phyloP scores from a whole-genome alignment of 2,888 invertebrate species.

The Pyrrhia umbra region DNA sequence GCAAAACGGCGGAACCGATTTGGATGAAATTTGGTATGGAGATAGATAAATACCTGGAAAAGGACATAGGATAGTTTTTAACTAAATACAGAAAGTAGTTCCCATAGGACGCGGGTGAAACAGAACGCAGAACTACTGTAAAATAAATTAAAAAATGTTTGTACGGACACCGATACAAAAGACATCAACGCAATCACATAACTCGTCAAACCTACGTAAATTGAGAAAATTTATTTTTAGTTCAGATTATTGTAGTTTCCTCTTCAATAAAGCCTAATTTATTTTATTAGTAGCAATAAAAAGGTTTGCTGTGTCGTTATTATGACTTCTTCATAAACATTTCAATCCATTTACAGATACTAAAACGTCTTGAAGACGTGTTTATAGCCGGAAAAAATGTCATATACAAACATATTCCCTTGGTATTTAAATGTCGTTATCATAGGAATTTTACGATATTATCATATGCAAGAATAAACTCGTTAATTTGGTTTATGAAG shows the following conservation, averaged over 20 bases:
- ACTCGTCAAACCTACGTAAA: conserved; percentile 1
- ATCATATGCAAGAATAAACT: conserved; percentile 10
- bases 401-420: conserved; percentile 46
- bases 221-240: conserved; percentile 3
- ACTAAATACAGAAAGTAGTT: too few relatives aligned
- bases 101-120: too few relatives aligned
- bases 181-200: conserved; percentile 66
- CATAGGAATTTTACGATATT: conserved; percentile 23
- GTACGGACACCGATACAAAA: conserved; percentile 58
- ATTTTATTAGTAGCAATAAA: conserved; percentile 30
- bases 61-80: too few relatives aligned
- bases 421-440: conserved; percentile 57
- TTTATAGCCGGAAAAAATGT: conserved; percentile 52
- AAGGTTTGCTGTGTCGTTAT: neutral
- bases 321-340: conserved; percentile 31
- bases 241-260: neutral
- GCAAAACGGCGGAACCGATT: too few relatives aligned
- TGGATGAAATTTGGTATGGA: too few relatives aligned
- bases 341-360: conserved; percentile 22
- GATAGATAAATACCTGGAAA: too few relatives aligned
- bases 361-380: conserved; percentile 18
- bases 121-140: neutral
- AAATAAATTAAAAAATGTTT: neutral
- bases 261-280: conserved; percentile 12
- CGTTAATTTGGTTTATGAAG: conserved; percentile 22